Base-by-base conservation (phyloP, 64 coral and sea anemone genomes). In the Dendronephthya gigantea region DNA sequence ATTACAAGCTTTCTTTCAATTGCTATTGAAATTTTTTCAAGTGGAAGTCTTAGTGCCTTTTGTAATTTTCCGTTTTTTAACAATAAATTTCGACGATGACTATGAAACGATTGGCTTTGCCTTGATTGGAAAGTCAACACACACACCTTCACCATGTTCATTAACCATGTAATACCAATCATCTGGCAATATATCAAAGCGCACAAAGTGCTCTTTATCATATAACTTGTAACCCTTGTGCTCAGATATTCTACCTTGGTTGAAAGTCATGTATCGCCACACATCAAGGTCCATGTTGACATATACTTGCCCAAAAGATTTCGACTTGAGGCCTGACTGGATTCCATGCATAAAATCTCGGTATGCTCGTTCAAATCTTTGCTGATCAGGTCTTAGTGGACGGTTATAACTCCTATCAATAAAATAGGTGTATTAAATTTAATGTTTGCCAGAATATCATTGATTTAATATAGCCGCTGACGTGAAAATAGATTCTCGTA, bases 61-160 rank as follows among this genome's bases (percentile, higher is more conserved):
- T 25, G 35, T 48, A 84, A 29, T 11, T 84, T 76, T 1, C 88
- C 88, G 12, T 25, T 16, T n/a, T 17, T 11, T 31, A 9, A n/a
- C 39, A 84, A 83, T 48, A 70, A 40, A 89, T 14, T 70, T 45
- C 0, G 81, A n/a, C 1, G 51, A 13, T 7, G 58, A 32, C 88
- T 82, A 84, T 1, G 88, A 68, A 59, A 89, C 47, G 13, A 75
- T 15, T 49, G 88, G 28, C 51, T 89, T 89, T 32, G 58, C 62
- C 58, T 89, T 89, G 16, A 89, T 0, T 13, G 82, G 88, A 31
- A 89, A 89, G 40, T 89, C 88, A 14, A 89, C 47, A 48, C 22
- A 48, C 32, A 70, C 17, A 5, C 82, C 88, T 66, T 89, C 19
- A 6, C 88, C 82, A 37, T 89, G 58, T 17, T 17, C 14, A 72